Evolutionary conservation across 2,888 invertebrate species (phyloP), one percentile per base, ranked within the genome.

Genomic region (Nemotelus pantherinus): DNA sequence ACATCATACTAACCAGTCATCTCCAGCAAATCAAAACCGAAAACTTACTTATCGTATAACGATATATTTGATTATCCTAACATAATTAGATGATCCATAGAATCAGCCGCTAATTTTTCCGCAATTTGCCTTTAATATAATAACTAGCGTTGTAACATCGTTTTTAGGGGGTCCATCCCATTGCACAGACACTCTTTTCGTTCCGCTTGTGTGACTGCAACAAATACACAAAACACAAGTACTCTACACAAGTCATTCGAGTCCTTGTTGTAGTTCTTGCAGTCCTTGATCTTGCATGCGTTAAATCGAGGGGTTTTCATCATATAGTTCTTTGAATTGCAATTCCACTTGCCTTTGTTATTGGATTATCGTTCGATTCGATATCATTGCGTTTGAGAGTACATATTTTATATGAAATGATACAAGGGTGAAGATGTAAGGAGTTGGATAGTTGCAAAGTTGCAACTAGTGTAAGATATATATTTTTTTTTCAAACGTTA

Each of bases 71-170:
- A 77, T 77, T 77, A 77, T 68, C 77, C 70, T 9, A 68, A 41
- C 45, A 77, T 85, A 86, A 86, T 87, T 86, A 86, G 85, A 86
- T 86, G 86, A 86, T 85, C 85, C 85, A 83, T 45, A 83, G 85
- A 86, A 86, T 87, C 86, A 86, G 87, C 87, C 87, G 86, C 87
- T 87, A 87, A 87, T 87, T 87, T 87, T 87, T 87, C 87, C 87
- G 86, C 87, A 87, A 87, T 87, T 87, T 87, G 85, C 85, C 85
- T 85, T 84, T 87, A 87, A 87, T 87, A 84, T 84, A 87, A 86
- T 86, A 86, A 82, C 81, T 82, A 81, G 82, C 82, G 79, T 80
- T 82, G 80, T 81, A 81, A 79, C 80, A 71, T 79, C 78, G 79
- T 80, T 80, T n/a, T 80, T 77, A 58, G 79, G 80, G 64, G 68